Evolutionary conservation across 35 echinoderm and acorn worm genomes (phyloP).

Genomic region (Ophiothrix spiculata): DNA sequence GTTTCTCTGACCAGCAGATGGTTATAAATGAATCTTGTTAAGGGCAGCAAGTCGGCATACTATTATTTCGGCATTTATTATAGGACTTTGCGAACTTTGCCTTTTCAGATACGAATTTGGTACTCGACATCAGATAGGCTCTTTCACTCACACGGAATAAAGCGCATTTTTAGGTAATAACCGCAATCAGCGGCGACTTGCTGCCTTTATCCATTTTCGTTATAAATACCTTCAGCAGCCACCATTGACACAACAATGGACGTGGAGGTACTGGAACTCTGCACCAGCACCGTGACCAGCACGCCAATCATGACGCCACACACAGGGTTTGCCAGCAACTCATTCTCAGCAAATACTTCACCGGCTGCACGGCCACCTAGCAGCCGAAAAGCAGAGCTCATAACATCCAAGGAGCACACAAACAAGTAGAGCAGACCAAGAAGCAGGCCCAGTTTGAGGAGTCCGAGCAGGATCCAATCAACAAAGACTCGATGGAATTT

Average conservation of each 20-base stretch:
- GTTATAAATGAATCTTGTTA: too few relatives aligned
- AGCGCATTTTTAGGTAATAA: too few relatives aligned
- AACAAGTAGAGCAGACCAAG: slow-evolving; percentile 79
- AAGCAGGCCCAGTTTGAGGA: slow-evolving; percentile 55
- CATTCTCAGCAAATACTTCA: slow-evolving; percentile 72
- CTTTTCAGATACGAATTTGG: too few relatives aligned
- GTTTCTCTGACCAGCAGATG: too few relatives aligned
- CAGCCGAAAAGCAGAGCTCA: slow-evolving; percentile 95
- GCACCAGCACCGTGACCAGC: slow-evolving; percentile 89
- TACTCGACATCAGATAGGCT: too few relatives aligned
- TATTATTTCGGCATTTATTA: too few relatives aligned
- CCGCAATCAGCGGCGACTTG: too few relatives aligned
- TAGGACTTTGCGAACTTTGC: too few relatives aligned
- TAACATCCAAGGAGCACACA: slow-evolving; percentile 91
- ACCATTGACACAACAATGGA: slow-evolving; percentile 97
- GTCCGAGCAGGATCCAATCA: slow-evolving; percentile 35
- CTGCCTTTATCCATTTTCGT: too few relatives aligned
- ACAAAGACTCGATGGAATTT: slow-evolving; percentile 67
- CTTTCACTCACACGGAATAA: too few relatives aligned
- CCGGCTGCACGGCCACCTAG: slow-evolving; percentile 93
- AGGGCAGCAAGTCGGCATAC: too few relatives aligned
- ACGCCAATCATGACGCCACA: slow-evolving; percentile 98
- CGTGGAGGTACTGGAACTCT: slow-evolving; percentile 95
- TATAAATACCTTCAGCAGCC: slow-evolving; percentile 92
- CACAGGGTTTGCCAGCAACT: slow-evolving; percentile 80